Evolutionary conservation across 2,797 vertebrate species (phyloP).

Genomic region (Hydrophis major): DNA sequence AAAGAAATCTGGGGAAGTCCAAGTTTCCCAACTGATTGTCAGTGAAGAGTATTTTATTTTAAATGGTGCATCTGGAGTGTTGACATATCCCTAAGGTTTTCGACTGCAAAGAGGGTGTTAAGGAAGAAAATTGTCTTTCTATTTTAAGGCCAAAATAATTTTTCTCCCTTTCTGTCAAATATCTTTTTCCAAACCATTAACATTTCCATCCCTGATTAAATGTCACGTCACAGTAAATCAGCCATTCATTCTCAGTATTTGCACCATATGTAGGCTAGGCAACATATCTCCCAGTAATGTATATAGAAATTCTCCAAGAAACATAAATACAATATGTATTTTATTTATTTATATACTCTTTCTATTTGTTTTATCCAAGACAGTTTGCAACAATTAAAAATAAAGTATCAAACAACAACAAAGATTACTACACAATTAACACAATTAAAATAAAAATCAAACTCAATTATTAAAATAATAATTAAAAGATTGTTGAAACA

Average conservation of each 20-base stretch:
- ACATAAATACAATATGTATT: neutral
- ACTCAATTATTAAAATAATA: neutral
- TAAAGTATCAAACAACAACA: neutral
- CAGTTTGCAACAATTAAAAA: neutral
- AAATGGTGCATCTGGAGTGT: conserved; percentile 14
- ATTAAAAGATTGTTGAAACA: neutral
- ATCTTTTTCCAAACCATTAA: neutral
- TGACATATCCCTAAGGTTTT: conserved; percentile 21
- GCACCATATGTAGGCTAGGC: neutral
- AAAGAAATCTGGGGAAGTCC: conserved; percentile 38
- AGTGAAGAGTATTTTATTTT: conserved; percentile 32
- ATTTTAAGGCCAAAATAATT: conserved; percentile 20
- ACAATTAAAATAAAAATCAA: neutral
- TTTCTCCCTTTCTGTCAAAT: neutral
- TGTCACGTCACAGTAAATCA: neutral
- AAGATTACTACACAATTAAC: neutral
- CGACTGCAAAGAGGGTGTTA: neutral
- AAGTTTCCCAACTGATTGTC: conserved; percentile 32
- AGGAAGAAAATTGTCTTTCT: neutral
- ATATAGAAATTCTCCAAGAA: accelerated
- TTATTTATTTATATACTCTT: neutral
- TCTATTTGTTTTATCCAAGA: neutral
- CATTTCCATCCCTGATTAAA: neutral
- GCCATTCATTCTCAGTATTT: neutral
- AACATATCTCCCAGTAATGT: accelerated